These are phyloP conservation scores for Dicaeum eximium DNA, from an alignment of 2,113 vertebrate species.

Conservation along the genomic window DNA sequence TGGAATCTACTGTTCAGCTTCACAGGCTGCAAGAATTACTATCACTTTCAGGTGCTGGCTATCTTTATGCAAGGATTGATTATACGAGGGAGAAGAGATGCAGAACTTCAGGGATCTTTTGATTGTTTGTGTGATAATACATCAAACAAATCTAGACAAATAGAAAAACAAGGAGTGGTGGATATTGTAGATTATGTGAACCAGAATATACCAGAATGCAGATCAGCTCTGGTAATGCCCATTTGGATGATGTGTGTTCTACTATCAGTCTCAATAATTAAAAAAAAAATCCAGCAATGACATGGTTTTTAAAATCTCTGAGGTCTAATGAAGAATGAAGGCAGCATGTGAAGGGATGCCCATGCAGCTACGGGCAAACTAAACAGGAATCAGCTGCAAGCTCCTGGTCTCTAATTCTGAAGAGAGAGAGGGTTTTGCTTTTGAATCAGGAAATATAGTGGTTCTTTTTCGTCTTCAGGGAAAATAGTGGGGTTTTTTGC, in stretches of 20 bases:
- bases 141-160: neutral
- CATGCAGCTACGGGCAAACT: neutral
- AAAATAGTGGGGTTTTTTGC: neutral
- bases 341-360: neutral
- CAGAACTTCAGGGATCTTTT: neutral
- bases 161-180: neutral
- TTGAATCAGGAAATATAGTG: neutral
- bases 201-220: too few species aligned
- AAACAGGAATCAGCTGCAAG: neutral
- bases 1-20: neutral
- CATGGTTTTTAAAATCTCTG: neutral
- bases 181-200: neutral
- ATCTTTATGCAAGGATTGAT: neutral
- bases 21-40: neutral
- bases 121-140: neutral
- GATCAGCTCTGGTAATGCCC: neutral
- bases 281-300: neutral
- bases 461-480: too few species aligned
- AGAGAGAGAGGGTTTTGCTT: neutral
- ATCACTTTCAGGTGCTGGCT: neutral
- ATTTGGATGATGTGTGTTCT: neutral
- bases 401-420: neutral
- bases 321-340: neutral
- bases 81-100: neutral
- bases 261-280: neutral